phyloP scores from a whole-genome alignment of 2,888 invertebrate species.

The Microdon myrmicae region DNA sequence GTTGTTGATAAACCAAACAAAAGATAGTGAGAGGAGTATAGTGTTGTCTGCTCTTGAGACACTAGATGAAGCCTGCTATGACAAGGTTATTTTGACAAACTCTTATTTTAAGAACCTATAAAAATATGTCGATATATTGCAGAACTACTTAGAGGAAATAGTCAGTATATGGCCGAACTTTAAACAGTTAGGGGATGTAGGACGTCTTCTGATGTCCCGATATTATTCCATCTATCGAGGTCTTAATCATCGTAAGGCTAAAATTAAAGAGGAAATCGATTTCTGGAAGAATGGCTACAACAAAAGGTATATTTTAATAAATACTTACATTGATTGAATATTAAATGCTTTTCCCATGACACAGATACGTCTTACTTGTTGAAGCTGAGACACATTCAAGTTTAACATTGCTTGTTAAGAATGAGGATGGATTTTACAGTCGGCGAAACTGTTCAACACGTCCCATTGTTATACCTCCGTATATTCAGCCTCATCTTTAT shows the following conservation, averaged over 20 bases:
- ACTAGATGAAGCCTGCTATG: constrained; percentile 92
- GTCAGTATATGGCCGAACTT: constrained; percentile 79
- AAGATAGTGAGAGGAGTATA: constrained; percentile 84
- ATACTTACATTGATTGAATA: background rate
- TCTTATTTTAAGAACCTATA: background rate
- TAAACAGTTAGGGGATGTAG: constrained; percentile 78
- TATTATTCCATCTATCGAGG: constrained; percentile 80
- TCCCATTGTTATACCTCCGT: constrained; percentile 68
- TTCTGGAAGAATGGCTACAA: constrained; percentile 82
- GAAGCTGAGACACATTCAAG: constrained; percentile 91
- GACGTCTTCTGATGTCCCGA: constrained; percentile 79
- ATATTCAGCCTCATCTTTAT: constrained; percentile 79
- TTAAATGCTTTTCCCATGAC: constrained; percentile 16
- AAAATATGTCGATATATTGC: constrained; percentile 18
- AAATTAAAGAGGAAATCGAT: constrained; percentile 78
- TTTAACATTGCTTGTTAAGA: constrained; percentile 83
- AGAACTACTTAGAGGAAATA: constrained; percentile 80
- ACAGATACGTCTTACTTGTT: constrained; percentile 85
- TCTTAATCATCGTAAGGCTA: constrained; percentile 73
- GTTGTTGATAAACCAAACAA: constrained; percentile 83
- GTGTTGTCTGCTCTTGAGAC: constrained; percentile 83
- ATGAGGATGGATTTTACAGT: constrained; percentile 81
- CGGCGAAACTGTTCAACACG: constrained; percentile 74
- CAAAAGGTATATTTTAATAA: constrained; percentile 71
- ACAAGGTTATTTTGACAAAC: constrained; percentile 77